phyloP scores from a whole-genome alignment of 1,140 invertebrate species.

The Glossosoma conforme region DNA sequence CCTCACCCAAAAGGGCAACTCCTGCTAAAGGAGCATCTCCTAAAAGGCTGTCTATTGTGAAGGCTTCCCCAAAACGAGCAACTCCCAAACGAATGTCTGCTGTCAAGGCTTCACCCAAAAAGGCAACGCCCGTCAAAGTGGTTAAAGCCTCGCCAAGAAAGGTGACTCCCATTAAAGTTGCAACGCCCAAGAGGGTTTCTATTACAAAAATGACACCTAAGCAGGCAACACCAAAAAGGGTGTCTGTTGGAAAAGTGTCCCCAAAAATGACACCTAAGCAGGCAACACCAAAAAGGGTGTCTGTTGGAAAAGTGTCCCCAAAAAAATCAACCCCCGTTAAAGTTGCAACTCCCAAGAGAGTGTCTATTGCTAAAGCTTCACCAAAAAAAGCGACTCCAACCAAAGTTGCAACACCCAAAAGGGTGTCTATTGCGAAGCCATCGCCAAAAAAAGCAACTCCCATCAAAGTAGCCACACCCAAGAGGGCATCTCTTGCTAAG shows the following conservation, averaged over 20 bases:
- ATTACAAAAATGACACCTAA: background rate
- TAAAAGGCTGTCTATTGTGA: background rate
- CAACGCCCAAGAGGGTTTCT: background rate
- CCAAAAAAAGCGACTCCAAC: background rate
- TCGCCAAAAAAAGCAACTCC: background rate
- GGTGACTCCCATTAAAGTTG: background rate
- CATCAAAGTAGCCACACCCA: background rate
- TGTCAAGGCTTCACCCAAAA: conserved; percentile 7
- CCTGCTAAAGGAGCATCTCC: background rate
- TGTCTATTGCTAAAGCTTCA: too few relatives aligned
- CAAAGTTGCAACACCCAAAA: background rate
- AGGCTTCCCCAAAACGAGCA: background rate
- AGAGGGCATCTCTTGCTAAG: too few relatives aligned
- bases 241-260: background rate
- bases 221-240: background rate
- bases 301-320: too few relatives aligned
- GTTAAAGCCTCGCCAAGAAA: background rate
- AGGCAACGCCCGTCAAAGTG: background rate
- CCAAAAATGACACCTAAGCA: background rate
- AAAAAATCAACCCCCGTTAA: background rate
- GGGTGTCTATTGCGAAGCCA: background rate
- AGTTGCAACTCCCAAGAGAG: background rate
- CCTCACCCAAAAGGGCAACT: background rate
- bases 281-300: background rate
- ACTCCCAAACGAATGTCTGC: background rate